Evolutionary conservation across 1,140 invertebrate genomes (phyloP).

Genomic region (Periplaneta americana): DNA sequence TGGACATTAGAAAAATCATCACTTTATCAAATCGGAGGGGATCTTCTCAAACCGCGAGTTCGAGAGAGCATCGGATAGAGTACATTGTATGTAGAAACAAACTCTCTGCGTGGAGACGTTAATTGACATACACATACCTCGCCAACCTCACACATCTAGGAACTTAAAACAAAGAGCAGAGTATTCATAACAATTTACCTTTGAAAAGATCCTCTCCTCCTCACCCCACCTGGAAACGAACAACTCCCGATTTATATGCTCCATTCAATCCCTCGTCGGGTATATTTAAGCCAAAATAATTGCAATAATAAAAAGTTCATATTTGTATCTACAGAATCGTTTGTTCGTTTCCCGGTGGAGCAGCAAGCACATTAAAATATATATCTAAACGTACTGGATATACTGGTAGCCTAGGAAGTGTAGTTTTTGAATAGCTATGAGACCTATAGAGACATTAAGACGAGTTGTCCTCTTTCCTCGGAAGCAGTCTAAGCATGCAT

Average conservation of each 20-base stretch:
- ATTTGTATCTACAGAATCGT: slow-evolving; percentile 10
- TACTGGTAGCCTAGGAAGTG: slow-evolving; percentile 18
- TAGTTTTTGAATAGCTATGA: slow-evolving; percentile 18
- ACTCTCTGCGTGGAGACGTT: background rate
- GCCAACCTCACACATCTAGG: background rate
- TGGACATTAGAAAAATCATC: slow-evolving; percentile 13
- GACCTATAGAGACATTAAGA: slow-evolving; percentile 20
- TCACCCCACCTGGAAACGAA: slow-evolving; percentile 16
- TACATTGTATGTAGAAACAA: background rate
- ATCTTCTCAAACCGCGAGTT: background rate
- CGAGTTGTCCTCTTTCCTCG: slow-evolving; percentile 11
- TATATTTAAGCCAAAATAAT: slow-evolving; percentile 15
- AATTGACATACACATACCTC: slow-evolving; percentile 8
- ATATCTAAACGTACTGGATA: slow-evolving; percentile 19
- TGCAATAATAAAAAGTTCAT: slow-evolving; percentile 12
- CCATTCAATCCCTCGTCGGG: background rate
- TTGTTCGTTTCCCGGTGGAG: slow-evolving; percentile 17
- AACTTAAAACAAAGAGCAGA: slow-evolving; percentile 2
- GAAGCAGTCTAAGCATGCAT: slow-evolving; percentile 18
- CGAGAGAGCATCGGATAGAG: background rate
- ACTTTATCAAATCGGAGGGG: slow-evolving; percentile 11
- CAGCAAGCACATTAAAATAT: slow-evolving; percentile 20
- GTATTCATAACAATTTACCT: background rate
- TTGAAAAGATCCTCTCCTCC: slow-evolving; percentile 16
- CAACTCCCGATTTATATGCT: background rate